Base-by-base conservation (phyloP, 2,888 invertebrate genomes). In the Iphiclides podalirius region DNA sequence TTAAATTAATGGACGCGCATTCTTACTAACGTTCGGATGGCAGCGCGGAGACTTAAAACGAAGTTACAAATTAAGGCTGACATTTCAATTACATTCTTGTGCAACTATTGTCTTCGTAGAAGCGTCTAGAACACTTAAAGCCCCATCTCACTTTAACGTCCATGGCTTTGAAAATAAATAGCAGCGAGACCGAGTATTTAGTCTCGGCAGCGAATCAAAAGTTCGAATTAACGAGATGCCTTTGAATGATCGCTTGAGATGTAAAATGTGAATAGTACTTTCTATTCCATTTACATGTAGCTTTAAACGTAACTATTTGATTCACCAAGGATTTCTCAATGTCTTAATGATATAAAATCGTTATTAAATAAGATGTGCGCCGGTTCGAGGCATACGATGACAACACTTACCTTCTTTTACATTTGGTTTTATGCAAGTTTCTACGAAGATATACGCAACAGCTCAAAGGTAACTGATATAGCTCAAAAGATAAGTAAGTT, bases 11-110 rank as follows among this genome's bases (percentile, higher is more conserved):
- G 67, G 60, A 58, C 59, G 58, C 62, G 63, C 70, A 72, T 71
- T 73, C 72, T 70, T 70, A 55, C 55, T 62, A 67, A 63, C 57
- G 62, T 59, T 60, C 58, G 56, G 55, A 61, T 59, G 59, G 57
- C 59, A 60, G 54, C 57, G 59, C 60, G 59, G 6, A 59, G 62
- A 64, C 71, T 72, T 70, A 69, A 76, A 76, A 72, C 73, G 70
- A 67, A 73, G 71, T 73, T 73, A 79, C 80, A 80, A 85, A 82
- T 80, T 77, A 78, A 79, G 66, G 72, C 70, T 68, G 79, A 83
- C 80, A 67, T 84, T 86, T 84, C 85, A 86, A 87, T 87, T 82
- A 86, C 83, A 81, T 80, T 85, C 82, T 76, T 79, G 77, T 77
- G 72, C 72, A 77, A 79, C 77, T 82, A 78, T 78, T 75, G 79